These are phyloP conservation scores for Lates japonicus DNA, from an alignment of 2,797 vertebrate species.

Conservation along the genomic window DNA sequence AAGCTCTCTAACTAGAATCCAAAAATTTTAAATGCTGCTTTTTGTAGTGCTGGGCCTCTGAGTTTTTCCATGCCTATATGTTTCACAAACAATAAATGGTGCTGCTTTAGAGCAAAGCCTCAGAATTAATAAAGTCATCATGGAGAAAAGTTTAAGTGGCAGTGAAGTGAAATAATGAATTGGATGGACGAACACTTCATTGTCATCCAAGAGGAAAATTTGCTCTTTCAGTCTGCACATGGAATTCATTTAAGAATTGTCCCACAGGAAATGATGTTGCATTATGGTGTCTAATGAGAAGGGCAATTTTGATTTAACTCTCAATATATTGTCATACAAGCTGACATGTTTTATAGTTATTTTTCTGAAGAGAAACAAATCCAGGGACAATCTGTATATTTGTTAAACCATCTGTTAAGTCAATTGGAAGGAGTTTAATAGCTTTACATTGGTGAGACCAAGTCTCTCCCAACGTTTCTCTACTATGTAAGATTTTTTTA, in stretches of 20 bases:
- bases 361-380: slow-evolving; percentile 34
- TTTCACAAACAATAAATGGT: slow-evolving; percentile 45
- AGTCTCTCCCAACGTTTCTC: not conserved
- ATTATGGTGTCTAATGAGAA: slow-evolving; percentile 35
- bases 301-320: slow-evolving; percentile 42
- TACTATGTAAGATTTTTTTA: not conserved
- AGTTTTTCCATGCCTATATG: slow-evolving; percentile 43
- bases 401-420: slow-evolving; percentile 40
- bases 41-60: slow-evolving; percentile 19
- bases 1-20: slow-evolving; percentile 31
- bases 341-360: slow-evolving; percentile 23
- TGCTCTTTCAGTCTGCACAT: slow-evolving; percentile 46
- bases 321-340: slow-evolving; percentile 15
- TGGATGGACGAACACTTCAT: slow-evolving; percentile 52
- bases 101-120: slow-evolving; percentile 22
- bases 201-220: slow-evolving; percentile 49
- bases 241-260: slow-evolving; percentile 54
- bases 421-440: not conserved
- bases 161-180: slow-evolving; percentile 66
- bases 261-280: slow-evolving; percentile 44
- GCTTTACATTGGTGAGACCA: slow-evolving; percentile 10
- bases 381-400: slow-evolving; percentile 16
- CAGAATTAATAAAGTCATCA: slow-evolving; percentile 42
- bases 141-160: slow-evolving; percentile 42
- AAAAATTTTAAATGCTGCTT: slow-evolving; percentile 27